These are phyloP conservation scores for Epizoanthus scotinus DNA, from an alignment of 92 coral and sea anemone species.

Conservation along the genomic window DNA sequence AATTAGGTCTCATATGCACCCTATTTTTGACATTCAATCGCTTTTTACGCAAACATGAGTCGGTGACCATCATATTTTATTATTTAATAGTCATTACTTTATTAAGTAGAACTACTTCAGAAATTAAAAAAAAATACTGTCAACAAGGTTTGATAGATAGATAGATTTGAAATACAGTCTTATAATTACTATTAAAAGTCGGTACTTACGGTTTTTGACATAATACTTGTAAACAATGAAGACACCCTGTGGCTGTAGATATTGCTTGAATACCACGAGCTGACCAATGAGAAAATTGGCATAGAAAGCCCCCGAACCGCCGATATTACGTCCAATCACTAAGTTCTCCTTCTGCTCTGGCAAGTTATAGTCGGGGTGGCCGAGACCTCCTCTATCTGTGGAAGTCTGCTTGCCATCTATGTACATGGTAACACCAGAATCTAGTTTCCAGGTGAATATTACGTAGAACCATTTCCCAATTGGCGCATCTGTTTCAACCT, in stretches of 20 bases:
- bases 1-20: too few species aligned
- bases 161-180: too few species aligned
- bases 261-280: slow-evolving; percentile 78
- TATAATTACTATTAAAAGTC: neutral
- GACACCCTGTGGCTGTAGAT: slow-evolving; percentile 56
- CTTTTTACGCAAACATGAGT: too few species aligned
- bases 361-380: slow-evolving; percentile 59
- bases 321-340: slow-evolving; percentile 85
- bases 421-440: slow-evolving; percentile 70
- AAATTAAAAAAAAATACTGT: too few species aligned
- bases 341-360: slow-evolving; percentile 65
- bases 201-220: slow-evolving; percentile 66
- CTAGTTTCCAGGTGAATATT: slow-evolving; percentile 75
- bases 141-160: too few species aligned
- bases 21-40: too few species aligned
- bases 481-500: slow-evolving; percentile 78
- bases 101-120: too few species aligned
- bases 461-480: slow-evolving; percentile 83
- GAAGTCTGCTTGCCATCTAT: slow-evolving; percentile 66
- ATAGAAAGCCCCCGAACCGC: slow-evolving; percentile 67
- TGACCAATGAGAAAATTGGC: slow-evolving; percentile 80
- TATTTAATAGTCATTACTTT: too few species aligned
- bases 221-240: slow-evolving; percentile 73
- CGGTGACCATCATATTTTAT: too few species aligned
- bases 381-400: slow-evolving; percentile 72